Evolutionary conservation across 2,113 vertebrate species (phyloP), one percentile per base, ranked within the genome.

Genomic region (Hymenochirus boettgeri): DNA sequence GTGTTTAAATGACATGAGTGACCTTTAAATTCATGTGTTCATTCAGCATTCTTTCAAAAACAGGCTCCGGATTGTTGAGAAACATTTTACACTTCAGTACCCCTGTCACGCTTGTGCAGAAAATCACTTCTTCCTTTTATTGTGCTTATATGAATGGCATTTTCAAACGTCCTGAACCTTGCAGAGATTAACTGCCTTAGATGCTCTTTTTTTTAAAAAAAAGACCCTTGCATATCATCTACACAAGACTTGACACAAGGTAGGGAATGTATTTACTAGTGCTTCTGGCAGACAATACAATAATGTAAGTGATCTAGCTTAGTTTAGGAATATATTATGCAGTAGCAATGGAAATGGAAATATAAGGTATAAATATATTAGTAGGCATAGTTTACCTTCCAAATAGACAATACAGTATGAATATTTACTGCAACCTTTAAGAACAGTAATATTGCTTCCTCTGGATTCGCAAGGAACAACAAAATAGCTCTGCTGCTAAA

Each of bases 11-110:
- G 65, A 69, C 65, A 69, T 57, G 26, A 19, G 57, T 69, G 65
- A 69, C 65, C 65, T 69, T 69, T 69, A 69, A 53, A 69, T 60
- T 60, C 47, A 53, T 60, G 65, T 69, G 48, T 69, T 69, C 57
- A 69, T 69, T 58, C 52, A 66, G 35, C 45, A 33, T 29, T 54
- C 48, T 58, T 39, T 60, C 65, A 26, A 55, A 50, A 69, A 15
- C 23, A 24, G 56, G 13, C 57, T 53, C 25, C 23, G 47, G 57
- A 69, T 53, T 69, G 65, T 59, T 60, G 56, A 58, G 56, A 53
- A 69, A 51, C 57, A 60, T 69, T 69, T 69, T 53, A 69, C 65
- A 69, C 65, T 69, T 58, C 47, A 53, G 65, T 51, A 33, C 39
- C 57, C 45, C 29, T 51, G 45, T 66, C 63, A 58, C 42, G 46